Evolutionary conservation across 2,888 invertebrate species (phyloP), one percentile per base, ranked within the genome.

Genomic region (Phengaris alcon): DNA sequence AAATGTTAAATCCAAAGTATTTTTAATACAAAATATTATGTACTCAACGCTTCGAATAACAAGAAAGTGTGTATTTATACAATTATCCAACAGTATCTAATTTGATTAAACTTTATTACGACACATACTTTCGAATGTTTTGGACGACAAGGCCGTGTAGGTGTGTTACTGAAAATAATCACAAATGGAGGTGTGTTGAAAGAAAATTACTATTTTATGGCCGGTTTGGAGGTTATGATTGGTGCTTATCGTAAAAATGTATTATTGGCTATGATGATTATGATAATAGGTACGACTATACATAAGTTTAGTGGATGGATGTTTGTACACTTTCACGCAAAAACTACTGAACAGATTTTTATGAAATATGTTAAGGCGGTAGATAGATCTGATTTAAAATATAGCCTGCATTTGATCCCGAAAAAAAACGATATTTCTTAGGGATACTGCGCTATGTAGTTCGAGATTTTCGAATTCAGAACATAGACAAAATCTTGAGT

Each of bases 41-140:
- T 35, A 35, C 35, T 68, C 13, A 68, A 13, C 52, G 13, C 54
- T 8, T 8, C 9, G 22, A 72, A 35, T 22, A 22, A 6, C 54
- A 72, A 72, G 72, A 70, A 54, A 72, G 54, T 54, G 72, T 72
- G 72, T 72, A 35, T 13, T 35, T 12, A 72, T 54, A 72, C 72
- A 72, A 72, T 72, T 72, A 72, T 35, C 52, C 22, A 35, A 12
- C 72, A 54, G 72, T 35, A 35, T 72, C 72, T 72, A 72, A 72
- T 72, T 72, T 54, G 72, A 72, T 72, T 54, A 72, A 54, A 54
- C 52, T 72, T 35, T 72, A 72, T 72, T 72, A 72, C 72, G 51
- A 15, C 12, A 54, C 35, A 13, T 35, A 72, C 72, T 72, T 72
- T 72, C 72, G 54, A 72, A 72, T 52, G 13, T 8, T 69, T 22